Evolutionary conservation across 2,888 invertebrate species (phyloP).

Genomic region (Drosophila longiperda): DNA sequence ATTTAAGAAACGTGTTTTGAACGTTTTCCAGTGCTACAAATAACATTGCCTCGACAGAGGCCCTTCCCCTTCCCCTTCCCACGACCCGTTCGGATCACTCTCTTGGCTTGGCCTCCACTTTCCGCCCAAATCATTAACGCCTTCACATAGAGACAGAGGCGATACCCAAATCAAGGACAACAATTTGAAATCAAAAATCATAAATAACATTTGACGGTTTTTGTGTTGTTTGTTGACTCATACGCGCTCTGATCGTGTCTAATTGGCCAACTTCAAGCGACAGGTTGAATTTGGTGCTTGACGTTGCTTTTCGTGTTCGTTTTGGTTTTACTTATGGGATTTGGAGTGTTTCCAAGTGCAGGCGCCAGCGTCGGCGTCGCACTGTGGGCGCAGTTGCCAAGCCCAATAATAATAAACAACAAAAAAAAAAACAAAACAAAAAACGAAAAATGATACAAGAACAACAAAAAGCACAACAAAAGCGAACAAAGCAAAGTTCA

Average conservation of each 20-base stretch:
- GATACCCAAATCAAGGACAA: constrained; percentile 73
- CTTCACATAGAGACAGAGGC: constrained; percentile 24
- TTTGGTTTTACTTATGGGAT: constrained; percentile 12
- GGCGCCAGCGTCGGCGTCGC: constrained; percentile 47
- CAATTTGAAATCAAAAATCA: constrained; percentile 66
- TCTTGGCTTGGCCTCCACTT: constrained; percentile 39
- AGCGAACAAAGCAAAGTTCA: constrained; percentile 55
- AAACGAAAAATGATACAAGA: neutral
- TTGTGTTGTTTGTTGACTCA: constrained; percentile 55
- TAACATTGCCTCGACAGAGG: neutral
- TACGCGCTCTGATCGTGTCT: constrained; percentile 65
- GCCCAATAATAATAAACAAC: constrained; percentile 35
- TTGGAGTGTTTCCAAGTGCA: constrained; percentile 52
- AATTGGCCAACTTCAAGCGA: constrained; percentile 70
- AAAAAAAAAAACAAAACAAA: constrained; percentile 20
- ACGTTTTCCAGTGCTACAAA: neutral
- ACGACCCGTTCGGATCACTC: neutral
- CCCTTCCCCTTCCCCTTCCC: neutral
- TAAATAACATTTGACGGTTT: constrained; percentile 76
- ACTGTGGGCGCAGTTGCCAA: constrained; percentile 59
- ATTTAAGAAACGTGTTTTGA: neutral
- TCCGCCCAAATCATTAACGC: constrained; percentile 46
- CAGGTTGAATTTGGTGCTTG: constrained; percentile 65
- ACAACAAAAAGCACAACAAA: constrained; percentile 15
- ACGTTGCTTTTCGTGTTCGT: constrained; percentile 30